Evolutionary conservation across 2,888 invertebrate genomes (phyloP).

Genomic region (Dexiosoma caninum): DNA sequence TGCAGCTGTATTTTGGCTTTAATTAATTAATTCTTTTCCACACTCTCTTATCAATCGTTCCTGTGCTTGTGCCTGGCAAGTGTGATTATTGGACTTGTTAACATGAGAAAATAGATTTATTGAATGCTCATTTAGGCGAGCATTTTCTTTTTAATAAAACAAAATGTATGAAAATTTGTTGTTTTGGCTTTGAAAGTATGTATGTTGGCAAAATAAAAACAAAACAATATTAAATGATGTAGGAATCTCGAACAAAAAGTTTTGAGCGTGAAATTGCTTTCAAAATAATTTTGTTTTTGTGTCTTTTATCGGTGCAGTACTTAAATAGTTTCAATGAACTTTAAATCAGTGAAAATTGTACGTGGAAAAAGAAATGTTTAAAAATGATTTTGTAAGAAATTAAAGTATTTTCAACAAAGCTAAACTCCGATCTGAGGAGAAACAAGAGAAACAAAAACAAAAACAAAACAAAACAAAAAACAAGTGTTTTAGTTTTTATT

Average conservation of each 20-base stretch:
- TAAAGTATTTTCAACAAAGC: not conserved
- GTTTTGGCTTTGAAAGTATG: slow-evolving; percentile 31
- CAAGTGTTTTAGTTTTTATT: slow-evolving; percentile 28
- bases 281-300: not conserved
- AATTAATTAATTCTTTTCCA: not conserved
- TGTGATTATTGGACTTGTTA: not conserved
- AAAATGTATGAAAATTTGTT: not conserved
- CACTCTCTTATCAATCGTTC: not conserved
- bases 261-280: slow-evolving; percentile 45
- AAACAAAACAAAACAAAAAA: not conserved
- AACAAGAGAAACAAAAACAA: no score
- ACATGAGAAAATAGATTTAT: slow-evolving; percentile 34
- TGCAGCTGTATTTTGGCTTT: no score
- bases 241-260: slow-evolving; percentile 25
- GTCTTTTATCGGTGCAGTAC: not conserved
- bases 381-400: no score
- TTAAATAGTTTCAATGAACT: slow-evolving; percentile 46
- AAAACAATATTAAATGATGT: slow-evolving; percentile 7
- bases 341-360: slow-evolving; percentile 4
- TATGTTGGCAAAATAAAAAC: slow-evolving; percentile 38
- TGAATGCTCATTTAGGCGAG: slow-evolving; percentile 31
- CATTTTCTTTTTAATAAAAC: slow-evolving; percentile 1
- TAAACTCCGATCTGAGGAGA: not conserved
- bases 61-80: not conserved
- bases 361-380: not conserved